Percentiles rank a stretch among this genome's conserved stretches.
Evolutionary conservation across 2,888 invertebrate species (phyloP).

Genomic region (Macrosoma leucophasiata): DNA sequence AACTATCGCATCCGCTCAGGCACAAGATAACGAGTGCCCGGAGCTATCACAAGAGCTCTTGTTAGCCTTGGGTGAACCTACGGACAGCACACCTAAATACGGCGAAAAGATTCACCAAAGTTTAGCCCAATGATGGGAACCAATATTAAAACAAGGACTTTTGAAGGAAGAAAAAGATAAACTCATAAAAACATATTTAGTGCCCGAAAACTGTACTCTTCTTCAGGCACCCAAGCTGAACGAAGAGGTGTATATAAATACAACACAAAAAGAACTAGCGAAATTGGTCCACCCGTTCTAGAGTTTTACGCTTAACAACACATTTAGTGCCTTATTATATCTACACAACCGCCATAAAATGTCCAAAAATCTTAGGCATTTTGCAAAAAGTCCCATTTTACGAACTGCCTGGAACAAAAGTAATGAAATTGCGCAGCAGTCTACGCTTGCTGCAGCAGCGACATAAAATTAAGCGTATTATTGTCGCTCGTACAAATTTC

Average conservation of each 20-base stretch:
- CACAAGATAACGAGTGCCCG: not conserved
- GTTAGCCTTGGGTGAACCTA: conserved; percentile 13
- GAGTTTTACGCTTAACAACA: too few relatives aligned
- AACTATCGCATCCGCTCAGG: not conserved
- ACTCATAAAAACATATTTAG: conserved; percentile 9
- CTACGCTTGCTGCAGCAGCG: too few relatives aligned
- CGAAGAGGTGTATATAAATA: not conserved
- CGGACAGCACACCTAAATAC: conserved; percentile 8
- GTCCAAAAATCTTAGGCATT: too few relatives aligned
- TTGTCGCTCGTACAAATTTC: too few relatives aligned
- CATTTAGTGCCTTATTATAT: too few relatives aligned
- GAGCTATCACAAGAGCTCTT: conserved; percentile 11
- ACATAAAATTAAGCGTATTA: too few relatives aligned
- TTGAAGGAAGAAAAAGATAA: conserved; percentile 14
- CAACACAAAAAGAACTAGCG: conserved; percentile 1
- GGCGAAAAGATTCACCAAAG: conserved; percentile 12
- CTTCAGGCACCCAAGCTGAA: conserved; percentile 13
- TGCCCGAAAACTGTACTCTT: conserved; percentile 14
- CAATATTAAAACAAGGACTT: conserved; percentile 15
- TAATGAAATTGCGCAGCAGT: too few relatives aligned
- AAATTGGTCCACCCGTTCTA: too few relatives aligned
- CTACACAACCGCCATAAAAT: too few relatives aligned
- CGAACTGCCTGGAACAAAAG: too few relatives aligned
- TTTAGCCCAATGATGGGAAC: conserved; percentile 11
- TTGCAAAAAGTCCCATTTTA: too few relatives aligned